phyloP scores from a whole-genome alignment of 92 coral and sea anemone species.

The Zoanthus solanderi region DNA sequence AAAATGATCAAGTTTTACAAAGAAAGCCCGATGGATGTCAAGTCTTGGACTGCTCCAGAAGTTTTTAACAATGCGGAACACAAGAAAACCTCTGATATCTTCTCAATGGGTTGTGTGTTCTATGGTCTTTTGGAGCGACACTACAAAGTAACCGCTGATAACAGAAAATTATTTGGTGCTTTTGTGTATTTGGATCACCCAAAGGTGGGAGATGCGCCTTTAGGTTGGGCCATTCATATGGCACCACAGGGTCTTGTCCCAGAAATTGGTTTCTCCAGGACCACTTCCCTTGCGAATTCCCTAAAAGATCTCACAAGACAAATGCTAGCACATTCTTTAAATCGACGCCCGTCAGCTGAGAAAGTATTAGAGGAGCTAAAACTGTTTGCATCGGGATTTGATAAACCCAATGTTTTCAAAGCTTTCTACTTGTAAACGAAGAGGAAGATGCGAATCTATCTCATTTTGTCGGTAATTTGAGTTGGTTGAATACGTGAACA shows the following conservation, averaged over 20 bases:
- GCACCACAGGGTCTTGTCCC: constrained; percentile 48
- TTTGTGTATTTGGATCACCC: constrained; percentile 61
- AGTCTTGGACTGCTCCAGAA: constrained; percentile 83
- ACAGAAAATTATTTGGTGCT: constrained; percentile 79
- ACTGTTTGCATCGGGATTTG: constrained; percentile 40
- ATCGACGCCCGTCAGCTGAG: constrained; percentile 65
- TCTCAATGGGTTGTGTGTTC: constrained; percentile 81
- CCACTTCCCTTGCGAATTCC: constrained; percentile 41
- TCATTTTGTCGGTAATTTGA: too few relatives aligned
- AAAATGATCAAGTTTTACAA: constrained; percentile 53
- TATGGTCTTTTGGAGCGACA: constrained; percentile 82
- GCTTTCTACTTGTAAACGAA: constrained; percentile 36
- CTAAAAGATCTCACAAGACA: constrained; percentile 56
- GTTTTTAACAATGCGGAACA: constrained; percentile 54
- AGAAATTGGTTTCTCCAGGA: constrained; percentile 43
- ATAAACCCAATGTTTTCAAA: constrained; percentile 38
- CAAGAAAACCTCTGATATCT: constrained; percentile 80
- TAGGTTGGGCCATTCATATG: constrained; percentile 61
- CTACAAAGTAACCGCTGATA: constrained; percentile 52
- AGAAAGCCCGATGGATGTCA: constrained; percentile 47
- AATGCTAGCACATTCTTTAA: constrained; percentile 37
- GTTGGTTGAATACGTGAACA: too few relatives aligned
- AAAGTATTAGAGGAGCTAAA: constrained; percentile 31
- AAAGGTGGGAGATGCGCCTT: constrained; percentile 30
- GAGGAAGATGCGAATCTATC: not conserved